phyloP scores from a whole-genome alignment of 37 sponge, comb jelly and placozoan species.

The Crambe crambe region DNA sequence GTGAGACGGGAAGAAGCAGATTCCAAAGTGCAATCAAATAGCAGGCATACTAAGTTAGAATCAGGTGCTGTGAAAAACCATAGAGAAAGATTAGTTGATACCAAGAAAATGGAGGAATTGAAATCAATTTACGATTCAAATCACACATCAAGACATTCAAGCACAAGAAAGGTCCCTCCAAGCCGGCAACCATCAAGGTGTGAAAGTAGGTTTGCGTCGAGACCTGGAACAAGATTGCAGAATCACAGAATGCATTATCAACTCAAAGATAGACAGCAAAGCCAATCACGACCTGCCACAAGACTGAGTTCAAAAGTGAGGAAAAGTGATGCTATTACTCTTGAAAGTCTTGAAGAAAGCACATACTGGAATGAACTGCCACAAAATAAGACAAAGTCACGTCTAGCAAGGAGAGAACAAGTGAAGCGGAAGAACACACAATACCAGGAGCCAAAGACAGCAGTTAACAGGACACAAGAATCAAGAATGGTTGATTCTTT shows the following conservation, averaged over 20 bases:
- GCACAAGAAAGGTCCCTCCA: not conserved
- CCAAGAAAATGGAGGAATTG: constrained; percentile 19
- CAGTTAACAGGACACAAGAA: too few relatives aligned
- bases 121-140: constrained; percentile 16
- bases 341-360: not conserved
- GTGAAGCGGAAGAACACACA: not conserved
- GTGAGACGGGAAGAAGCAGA: not conserved
- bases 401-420: not conserved
- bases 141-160: not conserved
- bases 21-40: not conserved
- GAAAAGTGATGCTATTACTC: not conserved
- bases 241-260: not conserved
- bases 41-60: not conserved
- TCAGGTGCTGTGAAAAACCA: not conserved
- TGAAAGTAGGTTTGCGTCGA: not conserved
- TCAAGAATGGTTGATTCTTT: too few relatives aligned
- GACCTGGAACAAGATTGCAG: not conserved
- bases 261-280: not conserved
- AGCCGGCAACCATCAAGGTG: not conserved
- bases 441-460: not conserved
- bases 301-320: constrained; percentile 2
- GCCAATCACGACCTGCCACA: constrained; percentile 12
- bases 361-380: constrained; percentile 39
- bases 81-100: not conserved
- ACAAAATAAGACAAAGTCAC: not conserved